A percentile compares a stretch with the other conserved stretches of the same genome.
Conservation (phyloP, 2,113 vertebrate species). For the Actinemys pallida region DNA sequence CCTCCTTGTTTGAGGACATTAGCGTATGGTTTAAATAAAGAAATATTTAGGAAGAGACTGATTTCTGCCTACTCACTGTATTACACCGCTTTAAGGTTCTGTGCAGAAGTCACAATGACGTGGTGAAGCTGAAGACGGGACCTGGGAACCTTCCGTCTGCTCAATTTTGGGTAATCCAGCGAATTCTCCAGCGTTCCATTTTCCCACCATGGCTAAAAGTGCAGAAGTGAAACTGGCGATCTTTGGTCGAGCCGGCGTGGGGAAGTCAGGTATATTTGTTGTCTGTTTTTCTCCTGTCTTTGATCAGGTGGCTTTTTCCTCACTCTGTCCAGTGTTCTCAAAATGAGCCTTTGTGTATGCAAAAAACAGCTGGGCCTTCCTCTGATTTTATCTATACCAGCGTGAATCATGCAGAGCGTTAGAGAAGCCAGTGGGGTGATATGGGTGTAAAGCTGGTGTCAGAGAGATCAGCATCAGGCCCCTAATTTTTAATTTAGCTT, state of each 20-base stretch:
- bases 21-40: background rate
- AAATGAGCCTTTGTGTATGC: background rate
- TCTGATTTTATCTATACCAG: background rate
- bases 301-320: background rate
- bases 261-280: constrained; percentile 92
- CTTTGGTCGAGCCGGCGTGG: constrained; percentile 95
- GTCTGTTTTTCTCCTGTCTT: background rate
- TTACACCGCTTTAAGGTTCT: constrained; percentile 39
- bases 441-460: background rate
- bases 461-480: background rate
- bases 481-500: background rate
- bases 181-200: background rate
- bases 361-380: background rate
- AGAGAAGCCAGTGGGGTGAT: background rate
- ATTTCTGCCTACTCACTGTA: background rate
- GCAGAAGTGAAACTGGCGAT: constrained; percentile 95
- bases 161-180: background rate
- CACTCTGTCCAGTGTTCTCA: background rate
- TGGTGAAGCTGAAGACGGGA: constrained; percentile 58
- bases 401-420: background rate
- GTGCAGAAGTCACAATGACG: constrained; percentile 73
- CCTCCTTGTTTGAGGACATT: background rate
- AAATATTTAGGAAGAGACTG: background rate
- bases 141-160: constrained; percentile 24
- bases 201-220: constrained; percentile 90